These are phyloP conservation scores for Rhipidura dahli DNA, from an alignment of 2,113 vertebrate species.

Conservation along the genomic window DNA sequence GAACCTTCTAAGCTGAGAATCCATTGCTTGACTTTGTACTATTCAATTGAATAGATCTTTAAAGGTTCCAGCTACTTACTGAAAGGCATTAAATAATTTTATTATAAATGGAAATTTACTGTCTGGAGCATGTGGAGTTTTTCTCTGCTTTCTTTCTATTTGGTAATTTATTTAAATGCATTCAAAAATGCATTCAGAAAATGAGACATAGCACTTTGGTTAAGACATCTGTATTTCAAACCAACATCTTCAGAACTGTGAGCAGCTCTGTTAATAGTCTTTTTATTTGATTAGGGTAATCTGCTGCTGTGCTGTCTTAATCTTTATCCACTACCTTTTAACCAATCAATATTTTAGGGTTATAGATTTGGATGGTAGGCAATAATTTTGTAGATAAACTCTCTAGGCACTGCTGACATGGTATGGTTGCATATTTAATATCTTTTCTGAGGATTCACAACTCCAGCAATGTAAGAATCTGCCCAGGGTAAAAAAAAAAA, in stretches of 20 bases:
- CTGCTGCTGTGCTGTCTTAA: conserved; percentile 47
- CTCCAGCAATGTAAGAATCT: background rate
- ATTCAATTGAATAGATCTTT: background rate
- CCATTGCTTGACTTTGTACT: background rate
- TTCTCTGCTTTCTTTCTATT: conserved; percentile 66
- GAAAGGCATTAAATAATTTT: conserved; percentile 64
- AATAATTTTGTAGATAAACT: conserved; percentile 65
- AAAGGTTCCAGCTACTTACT: background rate
- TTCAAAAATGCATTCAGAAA: conserved; percentile 71
- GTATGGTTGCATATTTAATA: conserved; percentile 41
- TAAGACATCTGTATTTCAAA: conserved; percentile 76
- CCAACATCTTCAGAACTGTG: conserved; percentile 56
- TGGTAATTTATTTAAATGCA: conserved; percentile 76
- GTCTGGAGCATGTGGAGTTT: conserved; percentile 37
- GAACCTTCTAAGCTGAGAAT: background rate
- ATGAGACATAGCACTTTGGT: conserved; percentile 71
- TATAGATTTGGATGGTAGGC: conserved; percentile 60
- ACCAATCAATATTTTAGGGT: conserved; percentile 71
- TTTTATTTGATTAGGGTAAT: conserved; percentile 72
- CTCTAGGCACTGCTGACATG: conserved; percentile 46
- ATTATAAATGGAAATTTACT: conserved; percentile 71
- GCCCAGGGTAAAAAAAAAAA: background rate
- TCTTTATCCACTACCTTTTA: conserved; percentile 69
- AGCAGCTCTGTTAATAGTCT: conserved; percentile 54
- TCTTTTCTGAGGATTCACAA: conserved; percentile 37